Evolutionary conservation across 2,888 invertebrate genomes (phyloP).

Genomic region (Trachelus troglodyta): DNA sequence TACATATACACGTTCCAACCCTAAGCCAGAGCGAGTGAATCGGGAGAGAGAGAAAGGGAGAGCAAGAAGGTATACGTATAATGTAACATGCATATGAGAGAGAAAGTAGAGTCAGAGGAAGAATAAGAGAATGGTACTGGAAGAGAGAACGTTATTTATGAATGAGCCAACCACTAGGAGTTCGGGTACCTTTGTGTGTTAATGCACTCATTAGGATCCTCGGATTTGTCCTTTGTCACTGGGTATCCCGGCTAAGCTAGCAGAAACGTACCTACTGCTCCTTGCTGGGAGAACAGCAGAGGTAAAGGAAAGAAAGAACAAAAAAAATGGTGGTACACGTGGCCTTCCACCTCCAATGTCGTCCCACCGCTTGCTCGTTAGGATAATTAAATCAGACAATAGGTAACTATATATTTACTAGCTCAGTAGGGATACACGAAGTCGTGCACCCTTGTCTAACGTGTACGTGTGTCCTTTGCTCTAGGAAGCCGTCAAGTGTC

Average conservation of each 20-base stretch:
- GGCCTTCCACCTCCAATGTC: background rate
- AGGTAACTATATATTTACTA: background rate
- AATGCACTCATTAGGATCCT: conserved; percentile 14
- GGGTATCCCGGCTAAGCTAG: background rate
- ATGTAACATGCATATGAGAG: background rate
- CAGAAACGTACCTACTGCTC: background rate
- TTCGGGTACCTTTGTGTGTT: conserved; percentile 9
- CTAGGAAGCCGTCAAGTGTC: background rate
- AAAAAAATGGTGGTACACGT: background rate
- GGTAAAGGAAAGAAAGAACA: background rate
- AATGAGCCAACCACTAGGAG: conserved; percentile 15
- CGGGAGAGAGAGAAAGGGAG: background rate
- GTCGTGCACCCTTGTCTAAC: background rate
- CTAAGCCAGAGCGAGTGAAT: background rate
- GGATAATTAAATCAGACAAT: conserved; percentile 1
- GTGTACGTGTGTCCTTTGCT: background rate
- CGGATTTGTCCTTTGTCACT: conserved; percentile 16
- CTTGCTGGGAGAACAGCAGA: background rate
- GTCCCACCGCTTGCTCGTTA: background rate
- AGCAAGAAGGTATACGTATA: background rate
- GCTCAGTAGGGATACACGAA: background rate
- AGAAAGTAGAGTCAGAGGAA: background rate
- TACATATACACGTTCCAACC: background rate
- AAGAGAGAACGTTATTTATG: conserved; percentile 15
- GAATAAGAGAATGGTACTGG: background rate